These are phyloP conservation scores for Podabrus alpinus DNA, from an alignment of 2,888 invertebrate genomes.

Conservation along the genomic window DNA sequence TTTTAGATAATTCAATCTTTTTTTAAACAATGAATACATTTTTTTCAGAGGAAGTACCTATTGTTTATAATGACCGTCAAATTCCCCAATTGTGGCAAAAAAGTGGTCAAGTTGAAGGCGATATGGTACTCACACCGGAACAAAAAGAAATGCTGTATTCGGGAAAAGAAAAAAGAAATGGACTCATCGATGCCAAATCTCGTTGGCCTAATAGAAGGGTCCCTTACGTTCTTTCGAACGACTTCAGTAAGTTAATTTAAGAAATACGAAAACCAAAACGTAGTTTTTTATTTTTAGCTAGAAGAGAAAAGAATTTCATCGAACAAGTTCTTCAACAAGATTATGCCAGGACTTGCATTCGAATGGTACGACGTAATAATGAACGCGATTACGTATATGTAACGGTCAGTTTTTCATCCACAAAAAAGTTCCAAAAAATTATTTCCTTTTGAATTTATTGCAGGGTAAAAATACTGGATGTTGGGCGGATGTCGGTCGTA, in stretches of 20 bases:
- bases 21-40: too few relatives aligned
- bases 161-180: background rate
- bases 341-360: background rate
- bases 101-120: conserved; percentile 13
- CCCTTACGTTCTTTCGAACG: background rate
- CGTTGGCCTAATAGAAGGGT: conserved; percentile 4
- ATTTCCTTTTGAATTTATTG: background rate
- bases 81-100: background rate
- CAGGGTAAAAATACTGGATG: conserved; percentile 21
- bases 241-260: background rate
- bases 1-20: too few relatives aligned
- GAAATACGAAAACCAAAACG: background rate
- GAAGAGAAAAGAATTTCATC: background rate
- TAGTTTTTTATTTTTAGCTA: background rate
- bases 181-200: background rate
- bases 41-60: background rate
- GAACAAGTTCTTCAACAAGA: background rate
- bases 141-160: background rate
- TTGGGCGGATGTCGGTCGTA: conserved; percentile 23
- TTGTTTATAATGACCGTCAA: background rate
- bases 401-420: background rate
- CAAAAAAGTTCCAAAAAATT: background rate
- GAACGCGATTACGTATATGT: background rate
- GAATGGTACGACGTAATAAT: background rate
- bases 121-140: conserved; percentile 9